These are phyloP conservation scores for Napeogenes inachia DNA, from an alignment of 2,888 invertebrate species.

Conservation along the genomic window DNA sequence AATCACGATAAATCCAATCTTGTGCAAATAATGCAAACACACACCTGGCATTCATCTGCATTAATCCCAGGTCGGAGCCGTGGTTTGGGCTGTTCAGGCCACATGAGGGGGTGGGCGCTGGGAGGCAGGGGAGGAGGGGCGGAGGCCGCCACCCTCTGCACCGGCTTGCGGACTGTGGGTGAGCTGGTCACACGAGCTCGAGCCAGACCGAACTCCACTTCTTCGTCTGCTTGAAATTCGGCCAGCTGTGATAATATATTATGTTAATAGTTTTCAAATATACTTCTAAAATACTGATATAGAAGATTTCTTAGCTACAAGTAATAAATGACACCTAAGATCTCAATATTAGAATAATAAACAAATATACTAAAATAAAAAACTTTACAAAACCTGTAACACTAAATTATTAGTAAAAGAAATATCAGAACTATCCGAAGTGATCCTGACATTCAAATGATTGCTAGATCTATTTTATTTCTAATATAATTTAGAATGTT, in stretches of 20 bases:
- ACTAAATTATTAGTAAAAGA: too few relatives aligned
- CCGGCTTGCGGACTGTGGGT: slow-evolving; percentile 31
- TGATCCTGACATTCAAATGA: too few relatives aligned
- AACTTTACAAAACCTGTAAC: too few relatives aligned
- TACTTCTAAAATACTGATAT: too few relatives aligned
- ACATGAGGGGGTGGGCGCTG: slow-evolving; percentile 53
- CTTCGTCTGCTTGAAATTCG: slow-evolving; percentile 69
- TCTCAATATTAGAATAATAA: too few relatives aligned
- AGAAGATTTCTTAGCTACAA: too few relatives aligned
- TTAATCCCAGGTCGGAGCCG: slow-evolving; percentile 49
- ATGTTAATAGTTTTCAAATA: neutral
- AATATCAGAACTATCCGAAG: too few relatives aligned
- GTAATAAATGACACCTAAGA: too few relatives aligned
- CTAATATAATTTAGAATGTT: too few relatives aligned
- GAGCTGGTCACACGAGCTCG: slow-evolving; percentile 24
- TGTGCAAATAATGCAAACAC: neutral
- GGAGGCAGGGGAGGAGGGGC: slow-evolving; percentile 54
- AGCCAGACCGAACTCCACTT: slow-evolving; percentile 53
- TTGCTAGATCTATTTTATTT: too few relatives aligned
- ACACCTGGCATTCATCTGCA: slow-evolving; percentile 66
- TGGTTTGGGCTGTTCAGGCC: slow-evolving; percentile 57
- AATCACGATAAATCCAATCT: too few relatives aligned
- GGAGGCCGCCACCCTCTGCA: slow-evolving; percentile 52
- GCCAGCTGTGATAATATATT: slow-evolving; percentile 45
- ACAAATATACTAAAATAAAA: too few relatives aligned